phyloP scores from a whole-genome alignment of 2,797 vertebrate genomes.

The Neopelma chrysocephalum region DNA sequence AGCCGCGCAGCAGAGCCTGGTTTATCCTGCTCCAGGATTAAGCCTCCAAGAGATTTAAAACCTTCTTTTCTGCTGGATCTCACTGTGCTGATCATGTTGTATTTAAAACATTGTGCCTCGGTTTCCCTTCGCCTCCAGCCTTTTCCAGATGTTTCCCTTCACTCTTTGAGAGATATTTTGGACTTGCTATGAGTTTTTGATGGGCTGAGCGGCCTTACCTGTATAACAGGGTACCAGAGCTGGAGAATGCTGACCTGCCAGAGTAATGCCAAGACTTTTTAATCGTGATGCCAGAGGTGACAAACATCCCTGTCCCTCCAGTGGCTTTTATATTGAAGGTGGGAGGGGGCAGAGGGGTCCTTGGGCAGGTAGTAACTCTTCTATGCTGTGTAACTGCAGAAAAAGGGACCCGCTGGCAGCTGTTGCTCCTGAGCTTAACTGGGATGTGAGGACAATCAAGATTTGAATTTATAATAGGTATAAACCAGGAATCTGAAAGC shows the following conservation, averaged over 20 bases:
- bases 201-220: constrained; percentile 46
- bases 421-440: background rate
- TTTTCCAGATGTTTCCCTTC: background rate
- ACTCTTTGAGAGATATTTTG: background rate
- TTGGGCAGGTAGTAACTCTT: constrained; percentile 21
- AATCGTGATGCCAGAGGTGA: constrained; percentile 42
- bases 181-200: background rate
- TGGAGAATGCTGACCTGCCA: constrained; percentile 36
- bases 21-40: background rate
- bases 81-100: fast-evolving
- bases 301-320: constrained; percentile 13
- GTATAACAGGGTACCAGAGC: background rate
- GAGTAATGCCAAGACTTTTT: constrained; percentile 31
- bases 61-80: background rate
- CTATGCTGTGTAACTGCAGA: background rate
- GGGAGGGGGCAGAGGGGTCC: background rate
- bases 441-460: constrained; percentile 33
- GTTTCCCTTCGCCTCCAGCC: background rate
- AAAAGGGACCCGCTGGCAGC: background rate
- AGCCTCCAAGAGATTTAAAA: fast-evolving
- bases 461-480: constrained; percentile 40
- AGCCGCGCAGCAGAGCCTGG: background rate
- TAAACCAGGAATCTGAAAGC: background rate
- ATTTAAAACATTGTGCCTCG: background rate
- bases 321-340: background rate